A percentile compares a stretch with the other conserved stretches of the same genome.
Conservation (phyloP, 30 jellyfish, hydroid and myxozoan genomes). For the Pelagia noctiluca region DNA sequence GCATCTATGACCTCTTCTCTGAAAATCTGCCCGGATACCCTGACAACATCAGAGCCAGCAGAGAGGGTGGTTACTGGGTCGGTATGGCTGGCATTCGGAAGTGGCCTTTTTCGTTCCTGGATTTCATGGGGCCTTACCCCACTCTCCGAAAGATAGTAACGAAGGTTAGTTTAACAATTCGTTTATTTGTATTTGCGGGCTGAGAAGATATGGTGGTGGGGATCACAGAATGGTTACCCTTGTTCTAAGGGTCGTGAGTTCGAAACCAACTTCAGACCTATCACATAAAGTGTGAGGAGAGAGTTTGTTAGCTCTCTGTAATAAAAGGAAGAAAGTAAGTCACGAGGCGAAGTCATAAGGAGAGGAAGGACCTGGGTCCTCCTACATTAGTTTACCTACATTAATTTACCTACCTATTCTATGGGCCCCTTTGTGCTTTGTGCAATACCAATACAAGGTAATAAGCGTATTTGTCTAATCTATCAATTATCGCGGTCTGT, state of each 20-base stretch:
- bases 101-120: conserved; percentile 91
- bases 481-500: too few species aligned
- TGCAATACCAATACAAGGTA: too few species aligned
- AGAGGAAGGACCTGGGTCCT: too few species aligned
- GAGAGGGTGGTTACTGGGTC: conserved; percentile 89
- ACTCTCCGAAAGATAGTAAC: conserved; percentile 62
- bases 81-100: conserved; percentile 82
- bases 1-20: conserved; percentile 60
- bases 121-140: conserved; percentile 87
- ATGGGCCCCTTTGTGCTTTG: too few species aligned
- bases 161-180: conserved; percentile 56
- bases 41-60: conserved; percentile 77
- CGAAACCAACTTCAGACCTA: too few species aligned
- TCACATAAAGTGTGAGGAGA: background rate
- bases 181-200: background rate
- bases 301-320: background rate
- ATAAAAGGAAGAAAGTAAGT: background rate
- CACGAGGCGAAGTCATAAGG: background rate
- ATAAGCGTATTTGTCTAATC: too few species aligned
- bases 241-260: too few species aligned
- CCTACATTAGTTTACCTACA: too few species aligned
- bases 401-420: too few species aligned
- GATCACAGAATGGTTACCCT: too few species aligned
- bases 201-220: background rate
- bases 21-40: conserved; percentile 96